Conservation (phyloP, 2,888 invertebrate species). For the Caenorhabditis imperialis region DNA sequence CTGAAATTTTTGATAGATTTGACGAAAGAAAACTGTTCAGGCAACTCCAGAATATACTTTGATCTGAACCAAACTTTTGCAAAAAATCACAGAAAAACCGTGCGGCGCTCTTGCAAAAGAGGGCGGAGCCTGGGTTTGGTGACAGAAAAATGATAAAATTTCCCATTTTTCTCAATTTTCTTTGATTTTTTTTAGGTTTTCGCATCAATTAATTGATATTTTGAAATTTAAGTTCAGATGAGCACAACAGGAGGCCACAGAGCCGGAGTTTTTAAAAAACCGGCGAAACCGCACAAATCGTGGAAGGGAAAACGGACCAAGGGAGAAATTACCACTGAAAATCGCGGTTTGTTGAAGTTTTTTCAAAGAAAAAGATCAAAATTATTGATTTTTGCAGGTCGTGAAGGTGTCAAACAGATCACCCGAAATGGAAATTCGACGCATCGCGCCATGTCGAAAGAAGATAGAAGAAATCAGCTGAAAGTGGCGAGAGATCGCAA, state of each 20-base stretch:
- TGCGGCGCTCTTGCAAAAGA: too few species aligned
- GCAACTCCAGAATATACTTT: too few species aligned
- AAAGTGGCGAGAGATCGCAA: conserved; percentile 57
- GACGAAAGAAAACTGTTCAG: too few species aligned
- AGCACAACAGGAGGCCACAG: conserved; percentile 82
- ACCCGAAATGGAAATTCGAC: conserved; percentile 30
- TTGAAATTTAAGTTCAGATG: conserved; percentile 3
- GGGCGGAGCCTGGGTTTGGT: too few species aligned
- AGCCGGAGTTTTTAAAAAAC: conserved; percentile 90
- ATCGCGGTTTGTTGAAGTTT: conserved; percentile 48
- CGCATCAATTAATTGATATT: neutral
- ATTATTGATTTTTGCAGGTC: conserved; percentile 41
- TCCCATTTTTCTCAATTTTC: too few species aligned
- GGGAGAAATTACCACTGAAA: conserved; percentile 82
- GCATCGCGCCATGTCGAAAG: conserved; percentile 60
- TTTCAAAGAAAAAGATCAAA: neutral
- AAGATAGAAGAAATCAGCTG: conserved; percentile 60
- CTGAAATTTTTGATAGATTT: conserved; percentile 26
- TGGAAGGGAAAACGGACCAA: conserved; percentile 90
- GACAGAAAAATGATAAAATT: too few species aligned
- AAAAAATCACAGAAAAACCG: too few species aligned
- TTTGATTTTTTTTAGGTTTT: conserved; percentile 26
- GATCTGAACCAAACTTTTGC: too few species aligned
- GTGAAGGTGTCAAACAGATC: conserved; percentile 53
- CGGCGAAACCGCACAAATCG: conserved; percentile 93